These are phyloP conservation scores for Choloepus didactylus DNA, from an alignment of 2,797 vertebrate species.

Conservation along the genomic window DNA sequence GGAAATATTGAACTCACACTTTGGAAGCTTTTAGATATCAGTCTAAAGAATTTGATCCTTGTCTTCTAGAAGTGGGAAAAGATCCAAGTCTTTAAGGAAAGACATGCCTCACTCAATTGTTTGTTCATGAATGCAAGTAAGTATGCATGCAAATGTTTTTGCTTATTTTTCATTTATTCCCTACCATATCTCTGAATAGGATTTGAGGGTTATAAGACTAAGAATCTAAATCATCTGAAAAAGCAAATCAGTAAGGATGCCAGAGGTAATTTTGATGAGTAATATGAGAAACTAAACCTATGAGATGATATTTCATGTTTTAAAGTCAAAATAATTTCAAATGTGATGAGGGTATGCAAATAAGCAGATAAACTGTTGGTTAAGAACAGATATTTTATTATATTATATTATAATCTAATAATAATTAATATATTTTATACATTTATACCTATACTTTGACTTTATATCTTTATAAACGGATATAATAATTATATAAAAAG, in stretches of 20 bases:
- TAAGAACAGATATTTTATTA: neutral
- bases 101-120: neutral
- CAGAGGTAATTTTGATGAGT: conserved; percentile 27
- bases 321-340: conserved; percentile 59
- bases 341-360: neutral
- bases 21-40: neutral
- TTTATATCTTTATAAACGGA: neutral
- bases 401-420: neutral
- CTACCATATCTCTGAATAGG: neutral
- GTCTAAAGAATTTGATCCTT: neutral
- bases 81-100: neutral
- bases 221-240: neutral
- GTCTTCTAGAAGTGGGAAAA: neutral
- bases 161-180: conserved; percentile 21
- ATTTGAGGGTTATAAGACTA: conserved; percentile 11
- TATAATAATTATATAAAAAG: neutral
- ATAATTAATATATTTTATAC: neutral
- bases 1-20: neutral
- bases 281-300: neutral
- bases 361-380: neutral
- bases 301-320: neutral
- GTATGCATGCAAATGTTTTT: neutral
- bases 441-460: neutral
- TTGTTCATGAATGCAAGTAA: neutral
- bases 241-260: neutral